A percentile compares a stretch with the other conserved stretches of the same genome.
These are phyloP conservation scores for Eristalis intricaria DNA, from an alignment of 2,888 invertebrate species.

Conservation along the genomic window DNA sequence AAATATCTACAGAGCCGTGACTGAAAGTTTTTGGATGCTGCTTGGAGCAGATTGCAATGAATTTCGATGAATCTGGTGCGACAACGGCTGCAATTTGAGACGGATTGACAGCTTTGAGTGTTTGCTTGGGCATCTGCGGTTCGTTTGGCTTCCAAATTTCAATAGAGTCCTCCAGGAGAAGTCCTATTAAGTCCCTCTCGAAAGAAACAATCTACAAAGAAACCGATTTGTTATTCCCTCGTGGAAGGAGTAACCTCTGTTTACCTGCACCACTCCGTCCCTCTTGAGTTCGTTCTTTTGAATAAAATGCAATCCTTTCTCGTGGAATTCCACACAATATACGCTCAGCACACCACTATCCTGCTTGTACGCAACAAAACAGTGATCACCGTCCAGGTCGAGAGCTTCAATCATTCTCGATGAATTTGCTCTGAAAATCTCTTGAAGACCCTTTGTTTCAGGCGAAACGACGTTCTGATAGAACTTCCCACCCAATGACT, in stretches of 20 bases:
- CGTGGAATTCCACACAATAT: conserved; percentile 56
- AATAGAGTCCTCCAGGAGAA: conserved; percentile 70
- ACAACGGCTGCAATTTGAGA: conserved; percentile 73
- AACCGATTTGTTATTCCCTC: background rate
- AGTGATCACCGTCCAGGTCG: conserved; percentile 59
- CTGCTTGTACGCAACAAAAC: conserved; percentile 56
- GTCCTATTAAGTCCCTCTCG: conserved; percentile 52
- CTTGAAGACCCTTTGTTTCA: conserved; percentile 62
- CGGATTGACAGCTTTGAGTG: conserved; percentile 72
- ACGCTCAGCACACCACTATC: conserved; percentile 18
- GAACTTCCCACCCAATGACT: conserved; percentile 40
- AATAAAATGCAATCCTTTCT: conserved; percentile 38
- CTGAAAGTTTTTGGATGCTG: conserved; percentile 71
- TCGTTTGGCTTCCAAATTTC: conserved; percentile 74
- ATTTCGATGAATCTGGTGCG: conserved; percentile 65
- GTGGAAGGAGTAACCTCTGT: background rate
- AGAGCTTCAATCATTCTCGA: conserved; percentile 53
- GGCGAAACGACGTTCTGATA: conserved; percentile 59
- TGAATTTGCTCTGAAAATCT: conserved; percentile 52
- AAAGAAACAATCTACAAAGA: conserved; percentile 70
- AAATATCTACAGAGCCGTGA: conserved; percentile 76
- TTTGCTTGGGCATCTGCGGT: conserved; percentile 54
- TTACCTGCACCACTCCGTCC: conserved; percentile 74
- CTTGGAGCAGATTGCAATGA: conserved; percentile 75
- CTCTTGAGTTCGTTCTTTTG: conserved; percentile 43